Evolutionary conservation across 2,888 invertebrate genomes (phyloP).

Genomic region (Nebria brevicollis): DNA sequence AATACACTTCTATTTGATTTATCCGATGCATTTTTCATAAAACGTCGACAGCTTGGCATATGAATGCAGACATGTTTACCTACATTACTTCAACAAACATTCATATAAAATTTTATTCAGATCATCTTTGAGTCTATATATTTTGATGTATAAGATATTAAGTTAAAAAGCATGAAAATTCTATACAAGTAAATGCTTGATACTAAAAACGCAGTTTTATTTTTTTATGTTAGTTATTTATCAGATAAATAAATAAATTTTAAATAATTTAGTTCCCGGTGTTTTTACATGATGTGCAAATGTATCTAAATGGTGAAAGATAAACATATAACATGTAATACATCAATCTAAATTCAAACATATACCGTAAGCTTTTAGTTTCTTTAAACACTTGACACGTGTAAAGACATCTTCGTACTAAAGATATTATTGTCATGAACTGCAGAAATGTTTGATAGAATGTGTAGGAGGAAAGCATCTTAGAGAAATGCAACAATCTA

Average conservation of each 20-base stretch:
- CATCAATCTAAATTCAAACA: not conserved
- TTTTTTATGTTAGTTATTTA: too few relatives aligned
- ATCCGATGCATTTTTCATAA: not conserved
- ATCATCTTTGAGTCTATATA: not conserved
- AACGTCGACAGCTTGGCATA: not conserved
- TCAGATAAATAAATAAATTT: too few relatives aligned
- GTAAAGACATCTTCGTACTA: not conserved
- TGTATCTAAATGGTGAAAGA: not conserved
- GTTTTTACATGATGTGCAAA: too few relatives aligned
- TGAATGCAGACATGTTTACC: not conserved
- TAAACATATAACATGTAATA: not conserved
- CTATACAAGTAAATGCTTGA: not conserved
- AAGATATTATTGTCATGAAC: not conserved
- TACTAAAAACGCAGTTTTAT: too few relatives aligned
- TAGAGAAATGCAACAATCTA: slow-evolving; percentile 44
- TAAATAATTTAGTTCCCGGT: too few relatives aligned
- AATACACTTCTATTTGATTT: not conserved
- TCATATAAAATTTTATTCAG: not conserved
- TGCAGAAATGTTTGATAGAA: not conserved
- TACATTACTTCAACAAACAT: not conserved
- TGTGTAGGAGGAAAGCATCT: not conserved
- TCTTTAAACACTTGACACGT: not conserved
- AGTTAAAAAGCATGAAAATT: not conserved
- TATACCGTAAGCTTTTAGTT: not conserved
- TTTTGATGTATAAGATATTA: not conserved